Conservation (phyloP, 2,797 vertebrate species). For the Acridotheres tristis region DNA sequence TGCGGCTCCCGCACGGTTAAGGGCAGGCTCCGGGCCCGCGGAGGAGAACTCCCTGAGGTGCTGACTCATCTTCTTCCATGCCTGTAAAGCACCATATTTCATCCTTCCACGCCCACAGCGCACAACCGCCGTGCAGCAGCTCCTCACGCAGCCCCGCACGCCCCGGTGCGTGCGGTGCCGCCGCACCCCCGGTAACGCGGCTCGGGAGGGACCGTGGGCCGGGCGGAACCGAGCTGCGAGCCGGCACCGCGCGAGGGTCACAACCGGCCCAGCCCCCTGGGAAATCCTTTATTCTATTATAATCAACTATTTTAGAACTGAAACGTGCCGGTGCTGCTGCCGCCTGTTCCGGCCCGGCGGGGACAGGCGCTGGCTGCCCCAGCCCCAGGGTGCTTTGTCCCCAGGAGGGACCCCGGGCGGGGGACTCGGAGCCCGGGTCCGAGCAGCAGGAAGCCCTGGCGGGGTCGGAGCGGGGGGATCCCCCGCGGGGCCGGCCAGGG, state of each 20-base stretch:
- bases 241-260: neutral
- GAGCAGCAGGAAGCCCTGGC: neutral
- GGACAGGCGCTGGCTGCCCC: neutral
- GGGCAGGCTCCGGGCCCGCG: constrained; percentile 28
- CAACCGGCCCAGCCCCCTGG: neutral
- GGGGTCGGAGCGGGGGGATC: neutral
- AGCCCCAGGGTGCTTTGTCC: neutral
- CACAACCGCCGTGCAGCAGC: neutral
- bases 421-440: neutral
- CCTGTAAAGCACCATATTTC: constrained; percentile 45
- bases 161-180: neutral
- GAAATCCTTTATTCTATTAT: neutral
- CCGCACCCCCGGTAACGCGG: neutral
- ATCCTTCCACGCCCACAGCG: constrained; percentile 51
- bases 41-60: constrained; percentile 37
- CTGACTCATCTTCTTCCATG: constrained; percentile 63
- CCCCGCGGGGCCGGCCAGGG: neutral
- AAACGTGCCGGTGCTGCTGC: neutral
- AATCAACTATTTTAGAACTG: neutral
- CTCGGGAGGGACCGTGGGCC: neutral
- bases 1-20: neutral
- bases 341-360: neutral
- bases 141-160: neutral
- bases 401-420: neutral
- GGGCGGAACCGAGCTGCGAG: neutral